Conservation (phyloP, 2,797 vertebrate species). For the Sphenodon punctatus region DNA sequence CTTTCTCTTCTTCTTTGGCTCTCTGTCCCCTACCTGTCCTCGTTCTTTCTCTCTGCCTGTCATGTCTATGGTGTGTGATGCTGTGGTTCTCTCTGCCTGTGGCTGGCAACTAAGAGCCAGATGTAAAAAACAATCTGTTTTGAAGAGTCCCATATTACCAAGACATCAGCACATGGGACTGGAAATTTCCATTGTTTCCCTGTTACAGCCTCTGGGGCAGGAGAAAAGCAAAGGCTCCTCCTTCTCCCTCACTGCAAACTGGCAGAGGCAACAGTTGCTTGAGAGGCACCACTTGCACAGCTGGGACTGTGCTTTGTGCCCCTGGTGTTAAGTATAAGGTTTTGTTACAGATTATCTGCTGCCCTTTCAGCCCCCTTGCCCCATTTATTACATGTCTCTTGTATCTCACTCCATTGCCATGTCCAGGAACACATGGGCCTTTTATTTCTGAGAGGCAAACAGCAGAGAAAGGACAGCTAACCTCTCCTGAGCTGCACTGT, state of each 20-base stretch:
- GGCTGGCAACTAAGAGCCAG: not conserved
- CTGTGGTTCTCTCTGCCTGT: not conserved
- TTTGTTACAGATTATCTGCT: slow-evolving; percentile 26
- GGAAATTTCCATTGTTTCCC: slow-evolving; percentile 1
- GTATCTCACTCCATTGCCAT: fast-evolving
- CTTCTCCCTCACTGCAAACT: not conserved
- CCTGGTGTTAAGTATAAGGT: not conserved
- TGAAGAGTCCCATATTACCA: not conserved
- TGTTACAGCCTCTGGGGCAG: not conserved
- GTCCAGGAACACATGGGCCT: not conserved
- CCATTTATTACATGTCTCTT: no score
- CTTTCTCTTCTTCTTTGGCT: not conserved
- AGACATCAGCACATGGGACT: fast-evolving
- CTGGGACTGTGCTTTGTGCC: not conserved
- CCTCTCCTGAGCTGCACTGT: not conserved
- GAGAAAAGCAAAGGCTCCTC: not conserved
- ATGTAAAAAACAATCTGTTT: not conserved
- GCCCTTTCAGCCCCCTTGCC: no score
- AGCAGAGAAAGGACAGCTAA: not conserved
- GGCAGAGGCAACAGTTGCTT: not conserved
- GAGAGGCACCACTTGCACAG: not conserved
- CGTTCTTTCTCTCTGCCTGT: not conserved
- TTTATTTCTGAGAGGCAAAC: not conserved
- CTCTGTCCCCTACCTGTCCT: not conserved
- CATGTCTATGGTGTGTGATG: not conserved